Evolutionary conservation across 2,113 vertebrate genomes (phyloP), one percentile per base, ranked within the genome.

Genomic region (Cyanoramphus novaezelandiae): DNA sequence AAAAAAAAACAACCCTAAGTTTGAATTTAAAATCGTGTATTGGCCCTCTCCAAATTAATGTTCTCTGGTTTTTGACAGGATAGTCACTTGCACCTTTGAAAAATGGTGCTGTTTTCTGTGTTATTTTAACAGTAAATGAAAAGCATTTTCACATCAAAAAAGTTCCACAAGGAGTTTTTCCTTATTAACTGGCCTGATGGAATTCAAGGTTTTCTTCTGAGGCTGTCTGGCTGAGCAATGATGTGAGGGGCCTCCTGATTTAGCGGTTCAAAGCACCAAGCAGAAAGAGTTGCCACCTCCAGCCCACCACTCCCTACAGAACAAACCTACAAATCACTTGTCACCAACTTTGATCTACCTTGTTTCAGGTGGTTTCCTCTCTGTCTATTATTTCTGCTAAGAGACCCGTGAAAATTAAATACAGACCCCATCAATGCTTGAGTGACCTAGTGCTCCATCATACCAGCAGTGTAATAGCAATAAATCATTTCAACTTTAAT

Each of bases 401-500:
- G 94, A 97, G 98, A 98, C 98, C 98, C 97, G 87, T 98, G 98
- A 98, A 98, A 98, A 98, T 98, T 98, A 98, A 98, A 98, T 98
- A 98, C 98, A 98, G 98, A 97, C 97, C 97, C 97, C 64, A 88
- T 98, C 97, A 97, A 96, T 97, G 98, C 98, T 98, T 96, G 97
- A 98, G 96, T 98, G 98, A 98, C 98, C 98, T 86, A 6, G 97
- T 91, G 97, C 98, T 99, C 98, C 98, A 98, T 98, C 98, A 98
- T 97, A 98, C 97, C 97, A 64, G 97, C 96, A 94, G 93, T 95
- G 97, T 97, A 98, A 98, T 97, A 97, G 99, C 98, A 98, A 99
- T 99, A 99, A 99, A 99, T 99, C 99, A 99, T 98, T 98, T 98
- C 98, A 99, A 97, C 98, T 99, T 98, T 99, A 99, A 99, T 99